Evolutionary conservation across 2,888 invertebrate genomes (phyloP).

Genomic region (Erpobdella octoculata): DNA sequence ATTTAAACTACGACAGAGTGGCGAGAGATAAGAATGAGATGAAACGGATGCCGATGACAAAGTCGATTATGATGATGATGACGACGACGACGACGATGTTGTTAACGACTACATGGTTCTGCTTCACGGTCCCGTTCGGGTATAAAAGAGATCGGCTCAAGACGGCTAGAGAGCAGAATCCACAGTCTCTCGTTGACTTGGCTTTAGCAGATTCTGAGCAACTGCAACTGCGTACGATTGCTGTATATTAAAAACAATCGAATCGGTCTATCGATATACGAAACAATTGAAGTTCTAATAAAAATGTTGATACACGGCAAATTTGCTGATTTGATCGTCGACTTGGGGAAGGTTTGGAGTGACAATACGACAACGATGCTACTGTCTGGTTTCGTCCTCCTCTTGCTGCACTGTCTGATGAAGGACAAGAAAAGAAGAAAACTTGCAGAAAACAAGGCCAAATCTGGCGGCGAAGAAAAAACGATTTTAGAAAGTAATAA

Average conservation of each 20-base stretch:
- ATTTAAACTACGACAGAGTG: neutral
- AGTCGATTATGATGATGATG: neutral
- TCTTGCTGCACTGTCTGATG: neutral
- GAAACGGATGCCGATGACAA: constrained; percentile 9
- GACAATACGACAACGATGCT: constrained; percentile 11
- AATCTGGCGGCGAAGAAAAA: too few species aligned
- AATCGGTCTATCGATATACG: too few species aligned
- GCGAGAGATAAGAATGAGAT: neutral
- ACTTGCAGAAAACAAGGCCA: neutral
- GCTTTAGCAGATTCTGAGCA: too few species aligned
- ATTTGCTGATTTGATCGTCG: neutral
- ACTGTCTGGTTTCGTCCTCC: neutral
- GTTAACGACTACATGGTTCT: constrained; percentile 13
- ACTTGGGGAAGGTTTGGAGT: constrained; percentile 5
- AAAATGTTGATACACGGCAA: too few species aligned
- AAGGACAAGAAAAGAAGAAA: neutral
- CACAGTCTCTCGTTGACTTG: too few species aligned
- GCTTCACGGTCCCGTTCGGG: neutral
- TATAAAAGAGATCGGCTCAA: neutral
- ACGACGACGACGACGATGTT: constrained; percentile 17
- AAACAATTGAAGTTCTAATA: too few species aligned
- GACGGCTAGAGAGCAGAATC: neutral
- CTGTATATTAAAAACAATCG: too few species aligned
- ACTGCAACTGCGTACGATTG: too few species aligned
- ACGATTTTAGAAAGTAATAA: neutral